Evolutionary conservation across 2,797 vertebrate species (phyloP).

Genomic region (Bradypodion ventrale): DNA sequence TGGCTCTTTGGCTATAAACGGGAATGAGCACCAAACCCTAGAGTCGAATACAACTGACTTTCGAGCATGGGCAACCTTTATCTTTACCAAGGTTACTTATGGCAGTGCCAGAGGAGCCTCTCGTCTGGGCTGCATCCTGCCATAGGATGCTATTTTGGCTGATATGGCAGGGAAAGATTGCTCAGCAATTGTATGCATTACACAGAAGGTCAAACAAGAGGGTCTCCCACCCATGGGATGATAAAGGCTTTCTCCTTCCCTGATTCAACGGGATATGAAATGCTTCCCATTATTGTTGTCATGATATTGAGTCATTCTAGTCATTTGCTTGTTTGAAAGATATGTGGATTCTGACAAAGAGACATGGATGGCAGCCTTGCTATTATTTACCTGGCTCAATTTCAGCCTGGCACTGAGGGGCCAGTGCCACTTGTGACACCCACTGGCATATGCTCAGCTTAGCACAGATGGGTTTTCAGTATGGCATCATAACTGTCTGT

Average conservation of each 20-base stretch:
- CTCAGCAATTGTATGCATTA: no score
- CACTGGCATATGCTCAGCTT: neutral
- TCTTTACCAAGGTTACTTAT: no score
- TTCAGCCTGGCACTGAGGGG: neutral
- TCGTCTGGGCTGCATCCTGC: neutral
- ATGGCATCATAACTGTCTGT: neutral
- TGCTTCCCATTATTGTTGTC: neutral
- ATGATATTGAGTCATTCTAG: neutral
- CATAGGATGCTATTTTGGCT: neutral
- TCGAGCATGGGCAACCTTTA: no score
- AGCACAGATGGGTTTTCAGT: neutral
- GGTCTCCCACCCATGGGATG: neutral
- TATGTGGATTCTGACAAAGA: neutral
- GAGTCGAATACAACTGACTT: no score
- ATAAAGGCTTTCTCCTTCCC: neutral
- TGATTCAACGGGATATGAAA: neutral
- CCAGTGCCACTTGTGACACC: neutral
- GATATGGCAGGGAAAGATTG: neutral
- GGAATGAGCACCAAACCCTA: no score
- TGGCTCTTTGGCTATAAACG: no score
- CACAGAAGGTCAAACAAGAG: neutral
- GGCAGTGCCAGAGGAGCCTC: neutral
- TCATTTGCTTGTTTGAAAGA: neutral
- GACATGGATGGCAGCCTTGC: neutral
- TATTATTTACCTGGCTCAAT: neutral